Percentiles rank a stretch among this genome's conserved stretches.
Conservation (phyloP, 2,797 vertebrate genomes). For the Liparis tanakae region DNA sequence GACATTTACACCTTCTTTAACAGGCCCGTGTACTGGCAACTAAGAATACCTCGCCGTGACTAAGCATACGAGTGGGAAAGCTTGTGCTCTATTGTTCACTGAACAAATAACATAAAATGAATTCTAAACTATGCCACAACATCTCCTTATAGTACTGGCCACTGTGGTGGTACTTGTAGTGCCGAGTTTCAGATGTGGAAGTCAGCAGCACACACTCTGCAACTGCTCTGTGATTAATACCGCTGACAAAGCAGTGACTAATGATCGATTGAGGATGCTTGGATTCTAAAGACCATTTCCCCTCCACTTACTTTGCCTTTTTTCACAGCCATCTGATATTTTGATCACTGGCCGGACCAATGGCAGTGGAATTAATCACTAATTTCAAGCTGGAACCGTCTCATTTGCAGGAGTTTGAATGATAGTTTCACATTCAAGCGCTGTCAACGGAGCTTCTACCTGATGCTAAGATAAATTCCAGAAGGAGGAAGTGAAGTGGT, state of each 20-base stretch:
- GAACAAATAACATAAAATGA: conserved; percentile 4
- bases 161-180: conserved; percentile 36
- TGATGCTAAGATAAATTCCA: neutral
- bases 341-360: conserved; percentile 79
- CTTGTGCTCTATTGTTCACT: conserved; percentile 12
- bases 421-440: conserved; percentile 50
- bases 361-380: conserved; percentile 80
- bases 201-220: conserved; percentile 52
- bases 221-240: conserved; percentile 83
- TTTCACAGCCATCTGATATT: conserved; percentile 84
- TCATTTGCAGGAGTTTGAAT: conserved; percentile 59
- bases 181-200: conserved; percentile 23
- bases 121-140: conserved; percentile 21
- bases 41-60: conserved; percentile 9
- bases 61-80: neutral
- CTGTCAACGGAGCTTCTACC: conserved; percentile 20
- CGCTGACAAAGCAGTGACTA: conserved; percentile 82
- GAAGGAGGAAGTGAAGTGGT: conserved; percentile 3
- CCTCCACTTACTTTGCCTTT: conserved; percentile 84
- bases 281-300: conserved; percentile 84
- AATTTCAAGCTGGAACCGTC: conserved; percentile 67
- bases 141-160: conserved; percentile 11
- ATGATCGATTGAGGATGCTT: conserved; percentile 85
- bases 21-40: neutral
- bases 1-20: conserved; percentile 19